Conservation (phyloP, 2,113 vertebrate species). For the Dromaius novaehollandiae region DNA sequence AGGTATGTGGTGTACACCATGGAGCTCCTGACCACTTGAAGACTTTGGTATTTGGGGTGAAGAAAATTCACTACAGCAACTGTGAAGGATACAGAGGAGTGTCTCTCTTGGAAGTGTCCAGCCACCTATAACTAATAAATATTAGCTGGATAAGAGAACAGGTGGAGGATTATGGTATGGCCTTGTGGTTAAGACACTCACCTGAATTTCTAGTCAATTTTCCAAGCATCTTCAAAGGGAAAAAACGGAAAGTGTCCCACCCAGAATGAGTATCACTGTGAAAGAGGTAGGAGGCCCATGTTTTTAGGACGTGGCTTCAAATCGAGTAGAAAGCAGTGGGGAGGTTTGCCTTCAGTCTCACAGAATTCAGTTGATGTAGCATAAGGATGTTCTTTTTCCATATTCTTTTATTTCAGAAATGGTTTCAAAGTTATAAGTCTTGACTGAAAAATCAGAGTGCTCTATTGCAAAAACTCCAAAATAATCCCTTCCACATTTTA, state of each 20-base stretch:
- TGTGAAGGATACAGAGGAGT: not conserved
- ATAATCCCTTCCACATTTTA: not conserved
- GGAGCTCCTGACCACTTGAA: not conserved
- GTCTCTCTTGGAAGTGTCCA: not conserved
- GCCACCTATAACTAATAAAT: not conserved
- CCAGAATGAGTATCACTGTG: not conserved
- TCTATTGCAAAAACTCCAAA: not conserved
- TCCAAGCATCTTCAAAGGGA: not conserved
- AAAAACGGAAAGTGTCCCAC: not conserved
- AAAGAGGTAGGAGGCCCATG: not conserved
- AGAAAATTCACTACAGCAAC: not conserved
- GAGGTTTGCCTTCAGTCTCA: not conserved
- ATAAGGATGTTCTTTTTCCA: not conserved
- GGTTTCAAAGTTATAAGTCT: not conserved
- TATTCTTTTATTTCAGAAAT: not conserved
- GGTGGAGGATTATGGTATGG: not conserved
- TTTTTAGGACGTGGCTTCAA: not conserved
- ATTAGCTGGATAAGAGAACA: not conserved
- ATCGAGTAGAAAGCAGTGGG: not conserved
- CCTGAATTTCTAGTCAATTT: not conserved
- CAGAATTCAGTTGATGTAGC: not conserved
- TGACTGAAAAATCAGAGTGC: slow-evolving; percentile 3
- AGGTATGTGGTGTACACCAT: not conserved
- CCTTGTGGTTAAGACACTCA: not conserved
- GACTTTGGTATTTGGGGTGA: not conserved